phyloP scores from a whole-genome alignment of 2,888 invertebrate genomes.

The Epistrophe eligans region DNA sequence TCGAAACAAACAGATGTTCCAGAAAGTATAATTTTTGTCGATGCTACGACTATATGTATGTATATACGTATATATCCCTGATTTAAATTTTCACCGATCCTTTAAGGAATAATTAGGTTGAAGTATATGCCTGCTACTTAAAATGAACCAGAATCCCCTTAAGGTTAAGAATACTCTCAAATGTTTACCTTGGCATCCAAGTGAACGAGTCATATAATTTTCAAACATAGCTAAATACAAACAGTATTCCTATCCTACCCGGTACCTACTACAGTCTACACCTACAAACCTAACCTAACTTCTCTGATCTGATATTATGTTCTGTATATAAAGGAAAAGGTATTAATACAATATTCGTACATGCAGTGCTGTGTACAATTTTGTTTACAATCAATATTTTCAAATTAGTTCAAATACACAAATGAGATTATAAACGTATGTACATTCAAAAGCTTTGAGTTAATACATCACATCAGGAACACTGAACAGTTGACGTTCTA shows the following conservation, averaged over 20 bases:
- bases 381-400: not conserved
- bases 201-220: slow-evolving; percentile 58
- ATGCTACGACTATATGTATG: not conserved
- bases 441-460: too few species aligned
- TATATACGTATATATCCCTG: not conserved
- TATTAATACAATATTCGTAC: not conserved
- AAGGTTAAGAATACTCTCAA: slow-evolving; percentile 39
- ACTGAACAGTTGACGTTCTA: too few species aligned
- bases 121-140: slow-evolving; percentile 24
- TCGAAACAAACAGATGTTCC: slow-evolving; percentile 18
- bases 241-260: not conserved
- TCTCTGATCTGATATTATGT: too few species aligned
- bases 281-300: too few species aligned
- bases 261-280: too few species aligned
- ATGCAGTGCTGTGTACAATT: not conserved
- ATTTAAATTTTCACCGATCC: slow-evolving; percentile 15
- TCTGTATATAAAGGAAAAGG: not conserved
- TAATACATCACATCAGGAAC: too few species aligned
- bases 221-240: slow-evolving; percentile 39
- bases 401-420: too few species aligned
- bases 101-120: slow-evolving; percentile 42
- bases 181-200: slow-evolving; percentile 57
- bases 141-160: slow-evolving; percentile 27
- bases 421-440: too few species aligned
- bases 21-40: slow-evolving; percentile 6